Evolutionary conservation across 2,797 vertebrate species (phyloP).

Genomic region (Sebastes oblongus): DNA sequence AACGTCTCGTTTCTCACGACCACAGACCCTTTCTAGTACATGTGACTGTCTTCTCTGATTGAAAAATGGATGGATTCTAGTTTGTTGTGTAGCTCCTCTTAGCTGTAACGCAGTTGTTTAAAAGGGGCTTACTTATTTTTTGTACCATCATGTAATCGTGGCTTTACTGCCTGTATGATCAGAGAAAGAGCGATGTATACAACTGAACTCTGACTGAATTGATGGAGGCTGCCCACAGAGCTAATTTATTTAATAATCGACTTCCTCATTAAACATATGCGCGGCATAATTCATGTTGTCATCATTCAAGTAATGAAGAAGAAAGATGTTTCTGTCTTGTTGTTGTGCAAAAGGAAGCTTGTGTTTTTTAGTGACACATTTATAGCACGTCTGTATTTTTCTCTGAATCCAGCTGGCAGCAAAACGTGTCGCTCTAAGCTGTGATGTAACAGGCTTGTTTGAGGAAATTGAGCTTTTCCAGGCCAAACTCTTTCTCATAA

Average conservation of each 20-base stretch:
- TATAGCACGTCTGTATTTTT: background rate
- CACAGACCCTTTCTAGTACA: background rate
- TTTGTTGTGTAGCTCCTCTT: background rate
- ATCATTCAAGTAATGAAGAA: background rate
- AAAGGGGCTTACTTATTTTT: conserved; percentile 36
- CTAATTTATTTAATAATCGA: background rate
- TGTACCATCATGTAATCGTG: background rate
- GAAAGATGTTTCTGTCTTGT: background rate
- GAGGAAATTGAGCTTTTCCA: background rate
- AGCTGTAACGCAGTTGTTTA: conserved; percentile 23
- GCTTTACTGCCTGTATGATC: background rate
- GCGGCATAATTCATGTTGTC: background rate
- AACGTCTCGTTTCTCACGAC: conserved; percentile 13
- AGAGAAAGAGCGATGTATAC: background rate
- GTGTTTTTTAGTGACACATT: background rate
- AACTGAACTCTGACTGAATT: background rate
- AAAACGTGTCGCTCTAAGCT: background rate
- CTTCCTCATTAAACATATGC: background rate
- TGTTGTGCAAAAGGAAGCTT: background rate
- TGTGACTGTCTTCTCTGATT: conserved; percentile 1
- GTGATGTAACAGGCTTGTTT: background rate
- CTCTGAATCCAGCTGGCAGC: background rate
- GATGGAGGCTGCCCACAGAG: background rate
- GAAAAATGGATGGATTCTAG: background rate
- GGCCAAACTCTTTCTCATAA: background rate